Percentiles rank a stretch among this genome's conserved stretches.
Conservation (phyloP, 2,113 vertebrate genomes). For the Sarotherodon lohbergeri region DNA sequence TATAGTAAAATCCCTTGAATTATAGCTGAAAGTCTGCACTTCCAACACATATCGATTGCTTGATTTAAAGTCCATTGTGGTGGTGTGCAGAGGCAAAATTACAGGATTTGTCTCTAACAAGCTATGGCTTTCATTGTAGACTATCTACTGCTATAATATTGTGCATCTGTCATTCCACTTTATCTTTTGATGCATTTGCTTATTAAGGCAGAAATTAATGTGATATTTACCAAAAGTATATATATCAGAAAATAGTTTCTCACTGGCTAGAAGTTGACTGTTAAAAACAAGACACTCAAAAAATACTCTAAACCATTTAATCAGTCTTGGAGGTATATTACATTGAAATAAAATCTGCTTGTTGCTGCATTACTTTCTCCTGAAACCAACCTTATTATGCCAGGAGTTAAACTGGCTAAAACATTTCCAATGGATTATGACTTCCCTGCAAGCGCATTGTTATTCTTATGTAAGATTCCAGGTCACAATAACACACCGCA, state of each 20-base stretch:
- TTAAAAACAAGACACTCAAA: not conserved
- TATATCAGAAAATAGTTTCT: not conserved
- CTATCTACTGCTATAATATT: not conserved
- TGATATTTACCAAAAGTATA: not conserved
- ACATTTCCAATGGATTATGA: not conserved
- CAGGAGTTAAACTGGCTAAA: not conserved
- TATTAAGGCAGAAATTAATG: not conserved
- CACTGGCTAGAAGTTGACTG: not conserved
- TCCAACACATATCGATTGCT: not conserved
- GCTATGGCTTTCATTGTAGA: not conserved
- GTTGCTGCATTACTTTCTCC: not conserved
- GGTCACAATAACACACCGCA: not conserved
- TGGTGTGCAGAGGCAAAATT: not conserved
- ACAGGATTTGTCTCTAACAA: not conserved
- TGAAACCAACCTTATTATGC: not conserved
- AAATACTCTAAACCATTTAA: not conserved
- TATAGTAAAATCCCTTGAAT: not conserved
- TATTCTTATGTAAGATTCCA: not conserved
- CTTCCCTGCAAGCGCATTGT: not conserved
- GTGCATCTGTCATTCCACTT: not conserved
- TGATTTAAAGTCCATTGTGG: not conserved
- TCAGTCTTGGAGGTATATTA: not conserved
- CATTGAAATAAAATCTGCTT: not conserved
- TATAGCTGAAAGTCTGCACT: not conserved
- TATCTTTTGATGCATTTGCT: not conserved